phyloP scores from a whole-genome alignment of 1,140 invertebrate genomes.

The Littorina saxatilis region DNA sequence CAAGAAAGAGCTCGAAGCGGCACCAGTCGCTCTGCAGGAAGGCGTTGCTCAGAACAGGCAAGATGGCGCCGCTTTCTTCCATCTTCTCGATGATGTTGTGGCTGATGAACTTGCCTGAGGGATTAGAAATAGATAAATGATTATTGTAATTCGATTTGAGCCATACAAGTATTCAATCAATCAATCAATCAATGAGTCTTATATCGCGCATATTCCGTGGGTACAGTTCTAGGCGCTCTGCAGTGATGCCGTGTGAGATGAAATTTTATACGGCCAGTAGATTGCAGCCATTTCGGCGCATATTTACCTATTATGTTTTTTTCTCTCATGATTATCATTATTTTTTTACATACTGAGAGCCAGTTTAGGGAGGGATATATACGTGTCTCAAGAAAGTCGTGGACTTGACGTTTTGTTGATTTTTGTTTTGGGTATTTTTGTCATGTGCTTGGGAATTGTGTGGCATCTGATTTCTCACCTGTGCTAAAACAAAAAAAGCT shows the following conservation, averaged over 20 bases:
- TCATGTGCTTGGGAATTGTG: too few relatives aligned
- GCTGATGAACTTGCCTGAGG: conserved; percentile 45
- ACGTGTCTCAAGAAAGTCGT: too few relatives aligned
- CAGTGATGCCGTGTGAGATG: too few relatives aligned
- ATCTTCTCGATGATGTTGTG: conserved; percentile 56
- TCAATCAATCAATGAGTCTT: too few relatives aligned
- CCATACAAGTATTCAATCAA: too few relatives aligned
- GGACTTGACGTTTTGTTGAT: not conserved
- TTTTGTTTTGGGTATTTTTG: not conserved
- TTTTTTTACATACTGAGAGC: not conserved
- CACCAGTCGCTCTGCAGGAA: conserved; percentile 46
- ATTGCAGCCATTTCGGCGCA: too few relatives aligned
- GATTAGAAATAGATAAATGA: not conserved
- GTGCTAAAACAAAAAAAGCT: too few relatives aligned
- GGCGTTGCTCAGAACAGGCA: conserved; percentile 40
- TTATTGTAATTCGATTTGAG: not conserved
- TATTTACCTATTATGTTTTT: too few relatives aligned
- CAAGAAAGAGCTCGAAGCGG: conserved; percentile 43
- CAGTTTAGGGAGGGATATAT: not conserved
- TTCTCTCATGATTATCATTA: not conserved
- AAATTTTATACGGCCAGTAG: too few relatives aligned
- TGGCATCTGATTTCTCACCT: too few relatives aligned
- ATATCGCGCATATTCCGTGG: too few relatives aligned
- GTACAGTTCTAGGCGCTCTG: too few relatives aligned
- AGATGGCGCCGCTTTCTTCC: conserved; percentile 37